phyloP scores from a whole-genome alignment of 2,113 vertebrate species.

The Okapia johnstoni region DNA sequence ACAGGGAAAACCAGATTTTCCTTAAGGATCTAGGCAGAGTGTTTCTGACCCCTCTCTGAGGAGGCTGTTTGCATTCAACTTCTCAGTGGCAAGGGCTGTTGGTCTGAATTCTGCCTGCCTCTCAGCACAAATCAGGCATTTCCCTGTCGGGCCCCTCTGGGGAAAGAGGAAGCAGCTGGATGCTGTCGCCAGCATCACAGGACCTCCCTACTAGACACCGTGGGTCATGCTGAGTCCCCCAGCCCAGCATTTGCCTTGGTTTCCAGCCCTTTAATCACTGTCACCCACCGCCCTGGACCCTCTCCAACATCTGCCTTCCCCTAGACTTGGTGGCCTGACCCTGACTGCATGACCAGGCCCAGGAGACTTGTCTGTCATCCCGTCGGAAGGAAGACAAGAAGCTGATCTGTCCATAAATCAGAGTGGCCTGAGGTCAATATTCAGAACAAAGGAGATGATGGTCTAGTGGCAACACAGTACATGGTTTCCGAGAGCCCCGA shows the following conservation, averaged over 20 bases:
- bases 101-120: neutral
- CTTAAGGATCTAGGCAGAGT: neutral
- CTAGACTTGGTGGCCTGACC: neutral
- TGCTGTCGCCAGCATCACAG: neutral
- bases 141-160: neutral
- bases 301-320: conserved; percentile 18
- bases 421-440: neutral
- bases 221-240: neutral
- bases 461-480: neutral
- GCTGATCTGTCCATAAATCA: neutral
- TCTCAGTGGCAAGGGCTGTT: neutral
- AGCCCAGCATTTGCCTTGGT: neutral
- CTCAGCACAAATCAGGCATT: neutral
- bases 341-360: neutral
- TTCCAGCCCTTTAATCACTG: neutral
- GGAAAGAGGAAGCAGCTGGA: conserved; percentile 27
- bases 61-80: neutral
- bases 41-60: neutral
- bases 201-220: neutral
- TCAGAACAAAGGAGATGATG: neutral
- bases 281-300: neutral
- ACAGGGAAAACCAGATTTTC: neutral
- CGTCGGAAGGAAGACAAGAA: neutral
- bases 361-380: neutral
- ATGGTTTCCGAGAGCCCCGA: accelerated